Conservation (phyloP, 2,888 invertebrate genomes). For the Pyrochroa serraticornis region DNA sequence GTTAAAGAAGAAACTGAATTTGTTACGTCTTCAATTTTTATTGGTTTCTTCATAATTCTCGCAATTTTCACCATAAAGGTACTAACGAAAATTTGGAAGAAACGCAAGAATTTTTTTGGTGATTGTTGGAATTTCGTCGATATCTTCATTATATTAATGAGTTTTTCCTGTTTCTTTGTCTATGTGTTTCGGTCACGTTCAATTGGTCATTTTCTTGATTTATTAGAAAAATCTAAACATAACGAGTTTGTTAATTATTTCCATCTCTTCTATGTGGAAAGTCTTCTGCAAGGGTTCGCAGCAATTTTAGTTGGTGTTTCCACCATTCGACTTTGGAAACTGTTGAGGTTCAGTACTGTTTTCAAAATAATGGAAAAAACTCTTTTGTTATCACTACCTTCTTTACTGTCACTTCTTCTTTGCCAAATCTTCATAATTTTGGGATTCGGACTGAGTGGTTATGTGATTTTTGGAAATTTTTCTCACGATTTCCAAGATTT, state of each 20-base stretch:
- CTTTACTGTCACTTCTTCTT: constrained; percentile 33
- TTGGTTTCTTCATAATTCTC: constrained; percentile 36
- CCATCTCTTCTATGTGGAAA: constrained; percentile 39
- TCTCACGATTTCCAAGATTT: constrained; percentile 34
- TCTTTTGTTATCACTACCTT: constrained; percentile 28
- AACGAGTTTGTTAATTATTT: constrained; percentile 49
- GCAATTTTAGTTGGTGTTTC: constrained; percentile 43
- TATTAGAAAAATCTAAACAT: constrained; percentile 37
- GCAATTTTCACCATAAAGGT: constrained; percentile 30
- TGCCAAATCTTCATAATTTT: constrained; percentile 25
- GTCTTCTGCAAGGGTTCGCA: constrained; percentile 36
- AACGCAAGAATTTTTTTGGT: constrained; percentile 27
- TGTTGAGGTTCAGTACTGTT: constrained; percentile 44
- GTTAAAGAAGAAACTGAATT: constrained; percentile 30
- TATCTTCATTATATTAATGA: constrained; percentile 39
- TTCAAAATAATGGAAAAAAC: constrained; percentile 46
- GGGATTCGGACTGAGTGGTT: constrained; percentile 11
- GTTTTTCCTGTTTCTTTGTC: constrained; percentile 33
- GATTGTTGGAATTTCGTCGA: constrained; percentile 44
- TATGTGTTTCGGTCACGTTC: constrained; percentile 33
- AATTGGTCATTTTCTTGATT: constrained; percentile 33
- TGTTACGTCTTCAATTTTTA: constrained; percentile 30
- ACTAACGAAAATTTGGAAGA: constrained; percentile 29
- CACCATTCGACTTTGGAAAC: constrained; percentile 47
- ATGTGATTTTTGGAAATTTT: constrained; percentile 4